Evolutionary conservation across 2,888 invertebrate species (phyloP), one percentile per base, ranked within the genome.

Genomic region (Chelonus formosanus): DNA sequence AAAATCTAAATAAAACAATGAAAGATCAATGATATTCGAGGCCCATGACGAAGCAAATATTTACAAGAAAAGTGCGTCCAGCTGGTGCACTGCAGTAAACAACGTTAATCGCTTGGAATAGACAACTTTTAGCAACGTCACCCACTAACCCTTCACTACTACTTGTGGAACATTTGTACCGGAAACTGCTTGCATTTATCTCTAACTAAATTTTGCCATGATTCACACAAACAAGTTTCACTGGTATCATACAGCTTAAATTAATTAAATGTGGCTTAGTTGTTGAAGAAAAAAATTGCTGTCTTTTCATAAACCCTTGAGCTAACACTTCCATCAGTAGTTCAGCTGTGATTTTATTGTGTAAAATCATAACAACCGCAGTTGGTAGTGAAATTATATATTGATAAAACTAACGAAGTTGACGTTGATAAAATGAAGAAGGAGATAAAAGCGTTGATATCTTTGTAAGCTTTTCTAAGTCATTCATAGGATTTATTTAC

Each of bases 61-160:
- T 50, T 32, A 58, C 3, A 34, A 10, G 43, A 45, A 34, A 35
- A 10, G 10, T 31, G 4, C 5, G 56, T 36, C 20, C 50, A 48
- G 36, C 43, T 48, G 40, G 32, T 31, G 48, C 43, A 36, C 36
- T 54, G 54, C 59, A 45, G 58, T 36, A 45, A 10, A 44, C 52
- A 55, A 54, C 54, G 59, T 60, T 65, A 65, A 65, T 65, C 65
- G 65, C 40, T 54, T 55, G 65, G 59, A 65, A 53, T 59, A 32
- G 20, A 48, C 47, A 59, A 65, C 59, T 59, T 65, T 65, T 59
- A 31, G 34, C 59, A 54, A 65, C 53, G 54, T 65, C 59, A 65
- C 36, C 34, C 32, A 47, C 36, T 65, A 35, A 65, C 65, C 65
- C 59, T 54, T 65, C 40, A 60, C 31, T 55, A 5, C 10, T 50